Evolutionary conservation across 1,140 invertebrate genomes (phyloP).

Genomic region (Zophobas atratus): DNA sequence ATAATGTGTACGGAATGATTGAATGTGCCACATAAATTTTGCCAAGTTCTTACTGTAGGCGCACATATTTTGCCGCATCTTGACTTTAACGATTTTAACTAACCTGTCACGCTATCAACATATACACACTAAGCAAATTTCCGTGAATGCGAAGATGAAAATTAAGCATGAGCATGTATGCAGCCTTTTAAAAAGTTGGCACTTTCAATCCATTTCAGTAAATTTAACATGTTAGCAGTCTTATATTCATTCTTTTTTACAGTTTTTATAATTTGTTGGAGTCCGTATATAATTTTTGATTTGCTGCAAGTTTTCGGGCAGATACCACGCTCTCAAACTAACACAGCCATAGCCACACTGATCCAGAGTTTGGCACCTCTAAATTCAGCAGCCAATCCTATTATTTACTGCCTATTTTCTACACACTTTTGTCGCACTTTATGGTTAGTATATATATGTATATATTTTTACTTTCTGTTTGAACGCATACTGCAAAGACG

Average conservation of each 20-base stretch:
- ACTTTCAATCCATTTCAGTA: neutral
- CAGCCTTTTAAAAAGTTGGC: too few species aligned
- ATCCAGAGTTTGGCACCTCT: slow-evolving; percentile 94
- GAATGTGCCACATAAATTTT: too few species aligned
- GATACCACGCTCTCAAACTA: slow-evolving; percentile 85
- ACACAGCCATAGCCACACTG: slow-evolving; percentile 89
- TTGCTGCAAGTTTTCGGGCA: slow-evolving; percentile 91
- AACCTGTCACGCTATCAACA: too few species aligned
- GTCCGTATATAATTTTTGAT: slow-evolving; percentile 95
- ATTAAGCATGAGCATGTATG: too few species aligned
- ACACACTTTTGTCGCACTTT: slow-evolving; percentile 90
- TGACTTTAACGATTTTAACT: too few species aligned
- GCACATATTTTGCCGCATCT: too few species aligned
- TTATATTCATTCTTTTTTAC: slow-evolving; percentile 64
- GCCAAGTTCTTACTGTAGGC: too few species aligned
- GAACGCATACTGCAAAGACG: neutral
- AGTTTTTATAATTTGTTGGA: slow-evolving; percentile 98
- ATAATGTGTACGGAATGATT: too few species aligned
- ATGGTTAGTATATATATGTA: slow-evolving; percentile 74
- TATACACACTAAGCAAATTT: neutral
- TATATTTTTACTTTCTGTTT: neutral
- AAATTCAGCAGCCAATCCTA: slow-evolving; percentile 95
- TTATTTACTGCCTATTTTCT: slow-evolving; percentile 96
- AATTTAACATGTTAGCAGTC: neutral
- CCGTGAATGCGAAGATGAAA: neutral